These are phyloP conservation scores for Anthoscopus minutus DNA, from an alignment of 2,113 vertebrate species.

Conservation along the genomic window DNA sequence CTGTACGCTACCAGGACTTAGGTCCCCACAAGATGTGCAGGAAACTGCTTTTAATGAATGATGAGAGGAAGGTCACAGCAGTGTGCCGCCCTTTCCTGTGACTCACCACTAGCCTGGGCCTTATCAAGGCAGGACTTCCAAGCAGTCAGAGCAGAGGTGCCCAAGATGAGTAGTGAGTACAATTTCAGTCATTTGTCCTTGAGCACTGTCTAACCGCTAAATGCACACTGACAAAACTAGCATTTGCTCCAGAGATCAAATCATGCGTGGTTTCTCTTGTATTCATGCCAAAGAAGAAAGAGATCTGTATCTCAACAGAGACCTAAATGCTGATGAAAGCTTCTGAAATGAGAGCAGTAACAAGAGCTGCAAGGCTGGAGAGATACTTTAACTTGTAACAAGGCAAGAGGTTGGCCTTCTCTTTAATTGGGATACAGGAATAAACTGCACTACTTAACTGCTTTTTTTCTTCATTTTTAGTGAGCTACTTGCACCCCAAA, in stretches of 20 bases:
- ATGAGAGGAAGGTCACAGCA: not conserved
- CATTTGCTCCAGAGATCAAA: not conserved
- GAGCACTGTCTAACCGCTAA: not conserved
- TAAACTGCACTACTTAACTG: not conserved
- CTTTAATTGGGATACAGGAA: not conserved
- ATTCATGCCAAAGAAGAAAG: not conserved
- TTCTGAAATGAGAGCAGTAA: not conserved
- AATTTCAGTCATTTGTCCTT: not conserved
- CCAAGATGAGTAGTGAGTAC: not conserved
- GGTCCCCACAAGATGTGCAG: not conserved
- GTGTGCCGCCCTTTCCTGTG: not conserved
- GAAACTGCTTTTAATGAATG: not conserved
- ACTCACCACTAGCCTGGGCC: not conserved
- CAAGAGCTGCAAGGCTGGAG: not conserved
- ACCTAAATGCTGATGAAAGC: not conserved
- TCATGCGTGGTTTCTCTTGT: not conserved
- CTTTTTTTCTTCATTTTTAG: not conserved
- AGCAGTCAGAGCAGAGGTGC: not conserved
- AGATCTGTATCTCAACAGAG: not conserved
- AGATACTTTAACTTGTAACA: not conserved
- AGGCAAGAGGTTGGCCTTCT: not conserved
- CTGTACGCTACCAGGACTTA: not conserved
- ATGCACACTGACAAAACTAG: not conserved
- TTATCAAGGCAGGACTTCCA: not conserved
- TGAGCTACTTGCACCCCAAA: not conserved